Evolutionary conservation across 2,113 vertebrate species (phyloP).

Genomic region (Catagonus wagneri): DNA sequence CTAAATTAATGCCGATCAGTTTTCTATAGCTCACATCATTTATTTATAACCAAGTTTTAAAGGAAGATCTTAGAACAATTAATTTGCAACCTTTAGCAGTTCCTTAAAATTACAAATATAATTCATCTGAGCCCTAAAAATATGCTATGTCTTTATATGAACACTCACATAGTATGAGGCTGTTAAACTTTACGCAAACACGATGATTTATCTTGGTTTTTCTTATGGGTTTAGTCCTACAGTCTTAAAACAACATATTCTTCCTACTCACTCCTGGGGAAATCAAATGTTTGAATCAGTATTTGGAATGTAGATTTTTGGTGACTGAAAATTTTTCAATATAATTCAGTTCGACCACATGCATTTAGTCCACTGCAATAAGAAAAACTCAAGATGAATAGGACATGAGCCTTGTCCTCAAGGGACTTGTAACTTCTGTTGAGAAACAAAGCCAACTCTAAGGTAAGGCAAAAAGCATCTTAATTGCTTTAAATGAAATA

Average conservation of each 20-base stretch:
- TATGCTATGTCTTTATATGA: neutral
- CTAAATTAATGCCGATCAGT: neutral
- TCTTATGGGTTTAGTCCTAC: neutral
- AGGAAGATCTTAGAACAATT: neutral
- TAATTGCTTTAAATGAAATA: slow-evolving; percentile 19
- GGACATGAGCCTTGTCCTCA: neutral
- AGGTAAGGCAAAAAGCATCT: slow-evolving; percentile 20
- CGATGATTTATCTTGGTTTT: neutral
- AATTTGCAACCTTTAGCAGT: neutral
- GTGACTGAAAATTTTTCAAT: neutral
- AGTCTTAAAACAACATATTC: neutral
- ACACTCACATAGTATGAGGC: slow-evolving; percentile 8
- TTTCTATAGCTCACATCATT: slow-evolving; percentile 1
- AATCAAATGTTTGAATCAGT: neutral
- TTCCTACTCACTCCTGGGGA: neutral
- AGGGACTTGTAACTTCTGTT: neutral
- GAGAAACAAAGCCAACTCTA: slow-evolving; percentile 21
- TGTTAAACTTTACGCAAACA: slow-evolving; percentile 30
- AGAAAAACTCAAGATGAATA: neutral
- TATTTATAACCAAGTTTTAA: neutral
- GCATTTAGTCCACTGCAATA: neutral
- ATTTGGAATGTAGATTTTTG: neutral
- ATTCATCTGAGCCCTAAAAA: slow-evolving; percentile 18
- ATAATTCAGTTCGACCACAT: neutral
- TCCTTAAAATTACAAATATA: slow-evolving; percentile 9